These are phyloP conservation scores for Chascanopsetta lugubris DNA, from an alignment of 2,113 vertebrate species.

Conservation along the genomic window DNA sequence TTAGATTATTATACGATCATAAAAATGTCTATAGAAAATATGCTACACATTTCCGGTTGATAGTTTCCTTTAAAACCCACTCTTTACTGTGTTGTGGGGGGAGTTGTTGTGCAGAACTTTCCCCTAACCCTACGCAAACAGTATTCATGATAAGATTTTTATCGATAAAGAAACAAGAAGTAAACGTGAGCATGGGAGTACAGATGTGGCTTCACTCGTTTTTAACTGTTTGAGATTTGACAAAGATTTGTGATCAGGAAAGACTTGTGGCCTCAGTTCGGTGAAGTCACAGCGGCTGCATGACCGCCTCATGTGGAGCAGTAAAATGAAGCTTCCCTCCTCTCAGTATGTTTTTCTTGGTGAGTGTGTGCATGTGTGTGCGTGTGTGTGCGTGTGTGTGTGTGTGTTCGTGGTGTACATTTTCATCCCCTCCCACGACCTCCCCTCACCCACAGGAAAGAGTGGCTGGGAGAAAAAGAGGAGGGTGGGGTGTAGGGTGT, in stretches of 20 bases:
- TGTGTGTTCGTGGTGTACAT: slow-evolving; percentile 14
- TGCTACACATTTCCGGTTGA: too few relatives aligned
- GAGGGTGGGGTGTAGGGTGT: background rate
- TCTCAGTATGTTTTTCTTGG: slow-evolving; percentile 25
- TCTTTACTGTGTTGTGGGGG: too few relatives aligned
- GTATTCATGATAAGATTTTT: background rate
- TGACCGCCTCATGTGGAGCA: slow-evolving; percentile 15
- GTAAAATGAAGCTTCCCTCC: slow-evolving; percentile 29
- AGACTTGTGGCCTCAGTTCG: slow-evolving; percentile 36
- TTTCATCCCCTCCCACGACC: slow-evolving; percentile 37
- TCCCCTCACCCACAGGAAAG: slow-evolving; percentile 73
- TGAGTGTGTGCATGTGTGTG: slow-evolving; percentile 12
- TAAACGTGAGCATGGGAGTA: background rate
- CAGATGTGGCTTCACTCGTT: slow-evolving; percentile 31
- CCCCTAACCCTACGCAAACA: too few relatives aligned
- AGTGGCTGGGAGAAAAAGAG: slow-evolving; percentile 26
- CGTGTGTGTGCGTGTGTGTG: slow-evolving; percentile 27
- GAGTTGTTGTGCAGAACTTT: too few relatives aligned
- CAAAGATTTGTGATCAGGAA: slow-evolving; percentile 32
- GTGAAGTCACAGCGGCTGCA: slow-evolving; percentile 7
- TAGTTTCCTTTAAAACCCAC: too few relatives aligned
- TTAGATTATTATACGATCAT: too few relatives aligned
- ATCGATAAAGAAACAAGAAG: background rate
- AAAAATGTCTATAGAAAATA: too few relatives aligned
- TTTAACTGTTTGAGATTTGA: too few relatives aligned